Conservation (phyloP, 1,140 invertebrate species). For the Bradysia coprophila region DNA sequence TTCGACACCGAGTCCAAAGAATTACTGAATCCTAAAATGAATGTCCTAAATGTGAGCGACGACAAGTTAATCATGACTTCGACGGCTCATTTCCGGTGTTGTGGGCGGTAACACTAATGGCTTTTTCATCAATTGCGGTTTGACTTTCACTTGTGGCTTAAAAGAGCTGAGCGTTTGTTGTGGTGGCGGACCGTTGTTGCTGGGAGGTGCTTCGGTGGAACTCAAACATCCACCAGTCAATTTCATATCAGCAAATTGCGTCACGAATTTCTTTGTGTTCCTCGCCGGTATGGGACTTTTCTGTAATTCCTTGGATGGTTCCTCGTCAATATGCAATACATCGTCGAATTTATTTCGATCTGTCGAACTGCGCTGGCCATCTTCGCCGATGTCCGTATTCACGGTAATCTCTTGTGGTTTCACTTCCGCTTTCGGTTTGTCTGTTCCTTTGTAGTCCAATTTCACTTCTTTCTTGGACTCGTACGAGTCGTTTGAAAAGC, state of each 20-base stretch:
- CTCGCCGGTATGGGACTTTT: constrained; percentile 31
- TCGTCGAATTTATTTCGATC: background rate
- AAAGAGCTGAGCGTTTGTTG: constrained; percentile 25
- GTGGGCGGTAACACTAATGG: constrained; percentile 33
- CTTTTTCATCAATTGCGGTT: constrained; percentile 52
- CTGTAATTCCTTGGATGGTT: background rate
- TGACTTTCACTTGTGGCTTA: constrained; percentile 51
- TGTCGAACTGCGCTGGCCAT: background rate
- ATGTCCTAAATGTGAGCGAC: no score
- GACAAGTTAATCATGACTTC: background rate
- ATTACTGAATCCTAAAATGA: no score
- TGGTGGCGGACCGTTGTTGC: background rate
- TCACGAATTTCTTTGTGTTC: constrained; percentile 33
- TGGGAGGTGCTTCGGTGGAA: background rate
- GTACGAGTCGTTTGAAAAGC: constrained; percentile 14
- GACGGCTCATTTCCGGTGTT: constrained; percentile 15
- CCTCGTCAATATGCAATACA: constrained; percentile 2
- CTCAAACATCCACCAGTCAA: constrained; percentile 28
- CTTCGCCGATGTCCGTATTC: background rate
- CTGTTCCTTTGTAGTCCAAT: background rate
- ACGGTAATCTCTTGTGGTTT: background rate
- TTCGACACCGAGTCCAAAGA: no score
- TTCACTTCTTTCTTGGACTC: constrained; percentile 6
- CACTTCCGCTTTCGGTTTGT: constrained; percentile 1
- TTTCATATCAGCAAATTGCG: constrained; percentile 37